Base-by-base conservation (phyloP, 2,888 invertebrate genomes). In the Orthosia gracilis region DNA sequence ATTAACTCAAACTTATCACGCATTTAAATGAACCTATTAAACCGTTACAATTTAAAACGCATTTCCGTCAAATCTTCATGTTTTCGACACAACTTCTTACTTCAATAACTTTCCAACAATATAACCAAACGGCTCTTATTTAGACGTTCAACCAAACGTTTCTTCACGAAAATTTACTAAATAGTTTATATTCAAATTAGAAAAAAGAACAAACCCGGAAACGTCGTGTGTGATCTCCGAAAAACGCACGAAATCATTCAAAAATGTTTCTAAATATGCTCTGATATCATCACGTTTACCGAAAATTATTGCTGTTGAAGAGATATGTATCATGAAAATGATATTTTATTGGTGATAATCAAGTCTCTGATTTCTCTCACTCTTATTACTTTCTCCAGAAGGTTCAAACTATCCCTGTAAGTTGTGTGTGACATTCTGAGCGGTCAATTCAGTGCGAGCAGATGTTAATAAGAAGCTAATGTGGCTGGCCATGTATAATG, bases 401-500 rank as follows among this genome's bases (percentile, higher is more conserved):
- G 79, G 87, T 86, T 71, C 40, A 87, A 54, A 85, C 78, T 88
- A 58, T 58, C 17, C 13, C 18, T 59, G 57, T 55, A 65, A 76
- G 63, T 73, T 68, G 23, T 77, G 49, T 74, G 75, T 77, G 83
- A 79, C 84, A 85, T 84, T 86, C 83, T 87, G 82, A 83, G 84
- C 84, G 85, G 87, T 84, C 86, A 84, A 87, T 88, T 88, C 87
- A 79, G 84, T 88, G 89, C 85, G 86, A 88, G 87, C 87, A 88
- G 89, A 88, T 89, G 91, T 90, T 90, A 90, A 90, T 90, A 90
- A 88, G 87, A 87, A 87, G 88, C 90, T 91, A 92, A 93, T 92
- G 92, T 91, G 90, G 90, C 84, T 88, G 88, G 91, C 90, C 92
- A 94, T 95, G 94, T 94, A 93, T 94, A 94, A 94, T 94, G 94